Base-by-base conservation (phyloP, 1,140 invertebrate genomes). In the Drosophila sechellia region DNA sequence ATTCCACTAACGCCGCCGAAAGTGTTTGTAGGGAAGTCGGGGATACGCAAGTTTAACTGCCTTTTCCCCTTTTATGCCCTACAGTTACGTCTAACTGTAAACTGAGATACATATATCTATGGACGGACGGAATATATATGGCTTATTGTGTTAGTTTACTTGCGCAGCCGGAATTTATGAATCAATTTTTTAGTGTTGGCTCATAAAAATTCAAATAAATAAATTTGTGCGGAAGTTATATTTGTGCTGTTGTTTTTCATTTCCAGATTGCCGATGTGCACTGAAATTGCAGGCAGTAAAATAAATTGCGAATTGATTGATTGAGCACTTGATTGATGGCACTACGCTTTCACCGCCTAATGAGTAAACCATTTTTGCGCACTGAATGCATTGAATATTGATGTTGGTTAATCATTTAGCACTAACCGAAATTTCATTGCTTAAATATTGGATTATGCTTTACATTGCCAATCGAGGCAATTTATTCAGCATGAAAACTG, bases 281-380 rank as follows among this genome's bases (percentile, higher is more conserved):
- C 46, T 81, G 57, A 59, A 81, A 73, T 81, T 73, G 68, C 57
- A 48, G 59, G 48, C 71, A 68, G 68, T 80, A 48, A 79, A 60
- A 73, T 81, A 81, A 81, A 60, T 80, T 60, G 42, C n/a, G 42
- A 73, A 66, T 73, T 81, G 79, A 81, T 81, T 77, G 73, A 81
- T 81, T 74, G 73, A 69, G 34, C 55, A n/a, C 73, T 42, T 81
- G 79, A 77, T 81, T 77, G 79, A 81, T 81, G 59, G 60, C 63
- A n/a, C 13, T 15, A 37, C 6, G 46, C 35, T 68, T 63, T 68
- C 64, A 20, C 35, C 39, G 66, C 35, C 50, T 70, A 79, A 79
- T 79, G 72, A 76, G 73, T 37, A 64, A 49, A 42, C 27, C 34
- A 75, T 60, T 71, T 71, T 49, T 20, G 15, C 37, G 54, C 35